Base-by-base conservation (phyloP, 2,797 vertebrate genomes). In the Sternotherus odoratus region DNA sequence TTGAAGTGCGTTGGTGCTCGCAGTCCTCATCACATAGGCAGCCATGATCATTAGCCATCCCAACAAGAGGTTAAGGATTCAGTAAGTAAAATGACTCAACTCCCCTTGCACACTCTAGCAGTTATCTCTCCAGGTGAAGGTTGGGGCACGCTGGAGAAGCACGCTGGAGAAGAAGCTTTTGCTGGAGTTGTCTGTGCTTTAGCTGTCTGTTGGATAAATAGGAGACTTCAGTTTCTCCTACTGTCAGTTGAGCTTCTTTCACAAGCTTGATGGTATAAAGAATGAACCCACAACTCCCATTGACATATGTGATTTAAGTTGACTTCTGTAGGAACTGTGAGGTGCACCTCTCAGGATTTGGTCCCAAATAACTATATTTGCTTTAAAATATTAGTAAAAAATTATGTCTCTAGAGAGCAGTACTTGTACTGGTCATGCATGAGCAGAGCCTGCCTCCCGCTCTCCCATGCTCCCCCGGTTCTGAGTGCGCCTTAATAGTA, bases 351-450 rank as follows among this genome's bases (percentile, higher is more conserved):
- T 86, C 82, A 6, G 10, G 75, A 12, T 90, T 78, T 63, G 21
- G 15, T 86, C 90, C 53, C 66, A 77, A 82, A 7, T 79, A 36
- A 79, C 39, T 90, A 82, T 84, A 91, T 82, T 90, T 92, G 23
- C 23, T 87, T 90, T 85, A 81, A 86, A 72, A 43, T 39, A 0
- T 54, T 24, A 2, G 0, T 51, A 51, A 91, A 90, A 83, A 49
- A 28, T 2, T 1, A 3, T 83, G 49, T 43, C 1, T 0, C 33
- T 78, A 82, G 87, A 43, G 43, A 43, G 43, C 43, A 43, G 43
- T 43, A 43, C 43, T 43, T 43, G 43, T 43, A 43, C 43, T 43
- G 8, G 43, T 43, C 8, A 8, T 43, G 8, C 43, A 43, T 43
- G 43, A 5, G 43, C 43, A 8, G 43, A 43, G 43, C 43, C 43